Conservation (phyloP, 2,888 invertebrate genomes). For the Pseudococcus jackbeardsleyi region DNA sequence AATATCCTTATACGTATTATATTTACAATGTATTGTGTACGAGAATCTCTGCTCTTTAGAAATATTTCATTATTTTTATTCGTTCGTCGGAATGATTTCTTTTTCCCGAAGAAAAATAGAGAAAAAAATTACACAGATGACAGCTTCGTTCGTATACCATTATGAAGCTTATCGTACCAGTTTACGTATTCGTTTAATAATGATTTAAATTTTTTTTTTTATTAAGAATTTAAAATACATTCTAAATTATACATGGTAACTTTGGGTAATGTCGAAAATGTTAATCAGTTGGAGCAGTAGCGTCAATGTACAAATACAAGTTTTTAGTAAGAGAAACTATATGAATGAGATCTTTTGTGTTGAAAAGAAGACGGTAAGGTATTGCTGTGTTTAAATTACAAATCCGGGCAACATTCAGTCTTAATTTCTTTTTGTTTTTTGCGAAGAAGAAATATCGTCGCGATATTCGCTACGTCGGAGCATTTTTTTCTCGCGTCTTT, state of each 20-base stretch:
- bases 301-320: not conserved
- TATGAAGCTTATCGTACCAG: not conserved
- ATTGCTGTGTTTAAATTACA: constrained; percentile 11
- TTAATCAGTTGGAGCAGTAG: not conserved
- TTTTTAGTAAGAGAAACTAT: not conserved
- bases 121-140: not conserved
- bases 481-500: not conserved
- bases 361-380: constrained; percentile 11
- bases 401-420: constrained; percentile 28
- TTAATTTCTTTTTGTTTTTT: constrained; percentile 30
- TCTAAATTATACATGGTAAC: constrained; percentile 37
- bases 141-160: not conserved
- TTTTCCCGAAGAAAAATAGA: not conserved
- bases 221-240: not conserved
- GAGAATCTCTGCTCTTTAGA: constrained; percentile 8
- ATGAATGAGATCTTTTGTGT: constrained; percentile 31
- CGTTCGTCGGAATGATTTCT: not conserved
- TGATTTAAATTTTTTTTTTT: not conserved
- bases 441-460: not conserved
- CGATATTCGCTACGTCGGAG: not conserved
- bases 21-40: constrained; percentile 18
- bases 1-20: not conserved
- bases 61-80: constrained; percentile 10
- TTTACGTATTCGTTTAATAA: not conserved
- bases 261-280: not conserved